Evolutionary conservation across 2,797 vertebrate species (phyloP), one percentile per base, ranked within the genome.

Genomic region (Todus mexicanus): DNA sequence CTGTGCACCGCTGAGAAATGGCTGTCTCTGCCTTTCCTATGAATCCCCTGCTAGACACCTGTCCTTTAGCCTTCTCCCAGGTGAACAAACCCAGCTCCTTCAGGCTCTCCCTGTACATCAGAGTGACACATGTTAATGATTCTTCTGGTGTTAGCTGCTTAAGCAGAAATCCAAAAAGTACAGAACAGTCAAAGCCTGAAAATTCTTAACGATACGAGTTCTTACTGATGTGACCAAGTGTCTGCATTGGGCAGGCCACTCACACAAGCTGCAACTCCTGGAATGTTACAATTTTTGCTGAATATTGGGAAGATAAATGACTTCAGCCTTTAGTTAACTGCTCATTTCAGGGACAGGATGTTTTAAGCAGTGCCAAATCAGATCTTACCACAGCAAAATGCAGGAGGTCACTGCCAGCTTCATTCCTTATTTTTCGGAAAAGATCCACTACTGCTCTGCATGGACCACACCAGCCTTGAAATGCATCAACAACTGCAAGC

Each of bases 381-480:
- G 42, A 43, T 83, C 98, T 98, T 98, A 99, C 99, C 94, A 98
- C 97, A 84, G 98, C 98, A 93, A 99, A 99, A 95, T 99, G 98
- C 84, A 99, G 98, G 20, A 98, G 97, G 80, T 99, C 97, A 71
- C 98, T 98, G 50, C 98, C 98, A 78, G 98, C 94, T 93, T 99
- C 98, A 8, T 98, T 98, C 97, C 98, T 99, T 80, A 99, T 98
- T 97, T 99, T 99, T 93, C 98, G 97, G 60, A 99, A 98, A 57
- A 99, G 98, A 92, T 98, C 98, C 70, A 99, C 97, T 51, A 98
- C 98, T 18, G 99, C 97, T 88, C 98, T 98, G 94, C 99, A 99
- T 33, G 99, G 98, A 35, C 99, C 99, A 78, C 99, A 99, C 99
- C 99, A 99, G 82, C 98, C 97, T 89, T 99, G 99, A 94, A 98